Percentiles rank a stretch among this genome's conserved stretches.
phyloP scores from a whole-genome alignment of 2,113 vertebrate species.

The Capreolus pygargus region DNA sequence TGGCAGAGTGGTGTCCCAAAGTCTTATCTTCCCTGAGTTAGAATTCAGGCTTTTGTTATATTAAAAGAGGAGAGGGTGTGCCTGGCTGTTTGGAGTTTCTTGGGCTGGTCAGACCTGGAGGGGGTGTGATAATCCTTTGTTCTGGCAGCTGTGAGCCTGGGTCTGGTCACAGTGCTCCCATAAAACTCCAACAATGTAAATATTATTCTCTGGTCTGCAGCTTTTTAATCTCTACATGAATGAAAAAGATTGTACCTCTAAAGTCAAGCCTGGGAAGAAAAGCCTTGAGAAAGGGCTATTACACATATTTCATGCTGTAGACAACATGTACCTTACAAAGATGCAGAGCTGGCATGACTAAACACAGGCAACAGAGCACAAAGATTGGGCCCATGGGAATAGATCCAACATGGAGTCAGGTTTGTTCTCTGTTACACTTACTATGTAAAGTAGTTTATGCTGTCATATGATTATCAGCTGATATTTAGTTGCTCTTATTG shows the following conservation, averaged over 20 bases:
- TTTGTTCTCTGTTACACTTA: background rate
- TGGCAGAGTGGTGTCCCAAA: background rate
- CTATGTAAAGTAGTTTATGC: background rate
- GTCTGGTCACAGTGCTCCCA: background rate
- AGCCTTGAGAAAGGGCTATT: background rate
- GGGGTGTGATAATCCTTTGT: background rate
- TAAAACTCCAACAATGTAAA: background rate
- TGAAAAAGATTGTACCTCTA: background rate
- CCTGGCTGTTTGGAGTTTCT: background rate
- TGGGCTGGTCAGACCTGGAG: background rate
- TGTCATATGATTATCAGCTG: background rate
- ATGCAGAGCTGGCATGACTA: background rate
- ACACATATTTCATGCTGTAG: background rate
- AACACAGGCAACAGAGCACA: background rate
- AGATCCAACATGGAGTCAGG: background rate
- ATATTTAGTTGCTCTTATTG: background rate
- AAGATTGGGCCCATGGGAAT: background rate
- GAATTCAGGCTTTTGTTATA: background rate
- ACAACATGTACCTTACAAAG: background rate
- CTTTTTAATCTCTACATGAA: background rate
- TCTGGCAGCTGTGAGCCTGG: background rate
- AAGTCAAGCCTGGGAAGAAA: background rate
- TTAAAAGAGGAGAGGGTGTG: background rate
- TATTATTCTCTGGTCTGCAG: background rate
- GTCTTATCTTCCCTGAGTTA: background rate